Percentiles rank a stretch among this genome's conserved stretches.
phyloP scores from a whole-genome alignment of 2,113 vertebrate species.

The Typhlomys cinereus region DNA sequence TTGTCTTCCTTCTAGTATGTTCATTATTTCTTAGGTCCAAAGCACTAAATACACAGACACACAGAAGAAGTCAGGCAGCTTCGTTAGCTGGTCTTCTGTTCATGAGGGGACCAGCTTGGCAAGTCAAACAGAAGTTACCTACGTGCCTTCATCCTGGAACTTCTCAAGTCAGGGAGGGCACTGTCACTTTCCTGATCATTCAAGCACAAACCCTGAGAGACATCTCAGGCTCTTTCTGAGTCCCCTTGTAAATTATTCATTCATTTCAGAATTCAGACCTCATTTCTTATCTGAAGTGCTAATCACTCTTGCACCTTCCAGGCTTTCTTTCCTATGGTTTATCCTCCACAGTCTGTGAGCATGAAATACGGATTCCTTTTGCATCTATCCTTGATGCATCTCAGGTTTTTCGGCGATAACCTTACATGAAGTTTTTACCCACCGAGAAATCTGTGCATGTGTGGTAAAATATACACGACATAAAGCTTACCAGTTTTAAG shows the following conservation, averaged over 20 bases:
- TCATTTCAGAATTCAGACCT: slow-evolving; percentile 25
- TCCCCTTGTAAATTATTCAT: not conserved
- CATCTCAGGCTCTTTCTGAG: not conserved
- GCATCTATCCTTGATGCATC: not conserved
- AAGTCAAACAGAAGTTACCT: not conserved
- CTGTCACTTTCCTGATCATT: not conserved
- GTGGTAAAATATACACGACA: not conserved
- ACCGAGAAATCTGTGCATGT: no score
- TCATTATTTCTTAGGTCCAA: not conserved
- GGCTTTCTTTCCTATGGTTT: not conserved
- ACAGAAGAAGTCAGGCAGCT: not conserved
- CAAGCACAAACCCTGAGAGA: not conserved
- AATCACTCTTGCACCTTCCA: not conserved
- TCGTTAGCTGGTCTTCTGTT: not conserved
- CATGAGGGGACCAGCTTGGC: not conserved
- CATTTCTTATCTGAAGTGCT: slow-evolving; percentile 8
- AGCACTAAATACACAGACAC: not conserved
- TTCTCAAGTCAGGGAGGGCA: not conserved
- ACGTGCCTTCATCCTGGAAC: not conserved
- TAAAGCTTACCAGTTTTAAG: slow-evolving; percentile 2
- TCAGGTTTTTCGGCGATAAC: not conserved
- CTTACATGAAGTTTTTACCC: not conserved
- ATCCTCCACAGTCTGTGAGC: not conserved
- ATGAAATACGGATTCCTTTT: not conserved
- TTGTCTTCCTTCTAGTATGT: not conserved